Evolutionary conservation across 2,888 invertebrate genomes (phyloP).

Genomic region (Apoda limacodes): DNA sequence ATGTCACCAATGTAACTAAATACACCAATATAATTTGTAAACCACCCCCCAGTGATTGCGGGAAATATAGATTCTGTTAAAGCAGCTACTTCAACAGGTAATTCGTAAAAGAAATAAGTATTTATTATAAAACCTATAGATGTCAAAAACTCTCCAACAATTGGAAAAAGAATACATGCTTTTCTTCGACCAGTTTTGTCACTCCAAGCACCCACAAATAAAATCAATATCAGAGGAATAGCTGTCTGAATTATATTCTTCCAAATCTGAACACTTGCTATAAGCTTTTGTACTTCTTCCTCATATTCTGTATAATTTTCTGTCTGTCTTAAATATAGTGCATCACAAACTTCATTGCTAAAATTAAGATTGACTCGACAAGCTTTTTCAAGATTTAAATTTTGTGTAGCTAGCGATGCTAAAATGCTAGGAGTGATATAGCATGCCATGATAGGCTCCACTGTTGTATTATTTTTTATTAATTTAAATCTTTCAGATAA

Average conservation of each 20-base stretch:
- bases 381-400: constrained; percentile 85
- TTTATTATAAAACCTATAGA: constrained; percentile 81
- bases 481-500: constrained; percentile 38
- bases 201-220: constrained; percentile 87
- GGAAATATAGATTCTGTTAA: constrained; percentile 84
- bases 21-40: constrained; percentile 87
- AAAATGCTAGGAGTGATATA: constrained; percentile 74
- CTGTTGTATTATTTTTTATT: constrained; percentile 71
- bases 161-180: constrained; percentile 85
- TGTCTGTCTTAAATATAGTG: constrained; percentile 78
- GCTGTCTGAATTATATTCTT: constrained; percentile 86
- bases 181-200: constrained; percentile 77
- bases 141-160: constrained; percentile 83
- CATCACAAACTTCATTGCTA: constrained; percentile 77
- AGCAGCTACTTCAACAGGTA: constrained; percentile 84
- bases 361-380: constrained; percentile 84
- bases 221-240: constrained; percentile 82
- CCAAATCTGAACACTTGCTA: constrained; percentile 84
- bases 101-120: constrained; percentile 80
- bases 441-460: constrained; percentile 77
- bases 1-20: constrained; percentile 91
- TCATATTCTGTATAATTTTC: constrained; percentile 68
- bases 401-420: constrained; percentile 83
- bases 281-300: constrained; percentile 75
- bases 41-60: constrained; percentile 87